phyloP scores from a whole-genome alignment of 2,113 vertebrate genomes.

The Gnathonemus longibarbis region DNA sequence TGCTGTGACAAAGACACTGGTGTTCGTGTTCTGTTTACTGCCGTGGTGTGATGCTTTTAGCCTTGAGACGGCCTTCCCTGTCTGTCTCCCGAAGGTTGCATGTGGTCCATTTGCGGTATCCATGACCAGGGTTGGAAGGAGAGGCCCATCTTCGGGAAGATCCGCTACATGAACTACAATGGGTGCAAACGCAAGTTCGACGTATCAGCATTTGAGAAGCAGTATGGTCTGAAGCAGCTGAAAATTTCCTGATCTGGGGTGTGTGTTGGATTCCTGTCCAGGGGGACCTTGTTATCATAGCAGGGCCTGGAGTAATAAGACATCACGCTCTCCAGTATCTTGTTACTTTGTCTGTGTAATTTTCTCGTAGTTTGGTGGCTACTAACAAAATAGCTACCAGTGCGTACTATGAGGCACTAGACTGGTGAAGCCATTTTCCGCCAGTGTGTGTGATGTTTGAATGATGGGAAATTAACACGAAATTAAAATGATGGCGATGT shows the following conservation, averaged over 20 bases:
- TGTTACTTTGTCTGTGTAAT: not conserved
- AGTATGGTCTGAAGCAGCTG: slow-evolving; percentile 46
- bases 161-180: slow-evolving; percentile 85
- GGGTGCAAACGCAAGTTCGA: slow-evolving; percentile 84
- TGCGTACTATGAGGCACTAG: not conserved
- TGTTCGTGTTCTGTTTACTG: not conserved
- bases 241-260: not conserved
- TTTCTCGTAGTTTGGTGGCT: not conserved
- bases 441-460: not conserved
- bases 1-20: not conserved
- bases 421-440: not conserved
- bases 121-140: slow-evolving; percentile 82
- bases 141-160: slow-evolving; percentile 73
- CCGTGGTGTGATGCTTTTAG: not conserved
- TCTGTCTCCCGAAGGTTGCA: slow-evolving; percentile 60
- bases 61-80: not conserved
- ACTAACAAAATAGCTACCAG: not conserved
- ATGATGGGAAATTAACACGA: not conserved
- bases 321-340: not conserved
- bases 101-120: slow-evolving; percentile 84
- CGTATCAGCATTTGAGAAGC: slow-evolving; percentile 64
- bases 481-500: not conserved
- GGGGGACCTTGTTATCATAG: not conserved
- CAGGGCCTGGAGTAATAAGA: not conserved
- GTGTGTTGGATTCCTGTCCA: not conserved